phyloP scores from a whole-genome alignment of 2,113 vertebrate genomes.

The Oreocharis arfaki region DNA sequence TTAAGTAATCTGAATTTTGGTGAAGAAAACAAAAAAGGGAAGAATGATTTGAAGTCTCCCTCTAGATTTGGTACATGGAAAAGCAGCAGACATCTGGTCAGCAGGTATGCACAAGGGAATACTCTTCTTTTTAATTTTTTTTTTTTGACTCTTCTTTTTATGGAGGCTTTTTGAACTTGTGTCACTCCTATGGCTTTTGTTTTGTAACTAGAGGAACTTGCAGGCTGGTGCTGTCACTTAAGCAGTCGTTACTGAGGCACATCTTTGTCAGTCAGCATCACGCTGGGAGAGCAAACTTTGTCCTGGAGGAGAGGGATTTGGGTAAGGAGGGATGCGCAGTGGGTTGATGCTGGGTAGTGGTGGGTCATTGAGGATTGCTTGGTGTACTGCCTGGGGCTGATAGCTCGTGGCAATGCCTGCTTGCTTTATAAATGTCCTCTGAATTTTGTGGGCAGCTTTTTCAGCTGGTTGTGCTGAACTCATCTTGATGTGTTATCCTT shows the following conservation, averaged over 20 bases:
- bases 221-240: background rate
- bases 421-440: background rate
- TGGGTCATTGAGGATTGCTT: background rate
- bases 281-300: fast-evolving
- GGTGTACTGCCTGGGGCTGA: background rate
- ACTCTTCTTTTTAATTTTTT: background rate
- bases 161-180: background rate
- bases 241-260: fast-evolving
- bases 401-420: fast-evolving
- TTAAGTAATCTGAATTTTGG: background rate
- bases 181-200: background rate
- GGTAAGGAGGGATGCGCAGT: background rate
- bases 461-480: background rate
- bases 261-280: background rate
- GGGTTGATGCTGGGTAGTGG: background rate
- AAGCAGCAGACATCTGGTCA: background rate
- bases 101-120: background rate
- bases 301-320: background rate
- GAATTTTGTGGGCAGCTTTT: background rate
- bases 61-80: fast-evolving
- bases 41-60: background rate
- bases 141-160: background rate
- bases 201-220: background rate
- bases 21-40: background rate
- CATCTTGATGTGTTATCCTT: background rate